Conservation (phyloP, 1,140 invertebrate species). For the Atta texana region DNA sequence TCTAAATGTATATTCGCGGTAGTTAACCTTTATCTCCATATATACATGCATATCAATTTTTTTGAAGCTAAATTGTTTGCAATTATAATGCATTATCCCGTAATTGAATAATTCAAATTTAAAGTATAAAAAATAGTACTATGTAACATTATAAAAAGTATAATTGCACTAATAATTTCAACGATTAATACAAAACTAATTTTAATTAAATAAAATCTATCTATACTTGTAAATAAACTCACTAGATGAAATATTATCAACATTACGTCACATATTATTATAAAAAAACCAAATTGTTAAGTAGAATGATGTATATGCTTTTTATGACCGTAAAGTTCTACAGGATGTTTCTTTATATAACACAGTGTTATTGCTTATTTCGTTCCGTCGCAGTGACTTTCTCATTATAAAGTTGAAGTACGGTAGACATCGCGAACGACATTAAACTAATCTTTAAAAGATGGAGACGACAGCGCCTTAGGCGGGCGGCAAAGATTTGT, state of each 20-base stretch:
- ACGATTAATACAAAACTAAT: neutral
- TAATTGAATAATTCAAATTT: conserved; percentile 20
- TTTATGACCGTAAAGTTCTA: neutral
- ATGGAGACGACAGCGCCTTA: conserved; percentile 64
- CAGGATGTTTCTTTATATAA: neutral
- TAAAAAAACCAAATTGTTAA: neutral
- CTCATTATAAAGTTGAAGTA: conserved; percentile 69
- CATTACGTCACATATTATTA: neutral
- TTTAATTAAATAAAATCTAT: neutral
- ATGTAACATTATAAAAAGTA: neutral
- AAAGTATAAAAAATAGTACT: neutral
- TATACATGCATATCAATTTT: conserved; percentile 4
- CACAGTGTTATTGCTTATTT: conserved; percentile 54
- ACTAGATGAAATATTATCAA: neutral
- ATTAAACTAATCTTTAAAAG: conserved; percentile 68
- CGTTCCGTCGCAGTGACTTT: conserved; percentile 50
- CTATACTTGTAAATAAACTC: neutral
- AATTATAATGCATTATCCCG: conserved; percentile 1
- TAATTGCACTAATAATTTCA: neutral
- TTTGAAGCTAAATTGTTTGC: neutral
- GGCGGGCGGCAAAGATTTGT: conserved; percentile 65
- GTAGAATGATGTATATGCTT: neutral
- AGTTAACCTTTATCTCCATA: conserved; percentile 18
- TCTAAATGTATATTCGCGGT: conserved; percentile 40
- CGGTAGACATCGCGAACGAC: conserved; percentile 22